Conservation (phyloP, 2,888 invertebrate genomes). For the Anodontia alba region DNA sequence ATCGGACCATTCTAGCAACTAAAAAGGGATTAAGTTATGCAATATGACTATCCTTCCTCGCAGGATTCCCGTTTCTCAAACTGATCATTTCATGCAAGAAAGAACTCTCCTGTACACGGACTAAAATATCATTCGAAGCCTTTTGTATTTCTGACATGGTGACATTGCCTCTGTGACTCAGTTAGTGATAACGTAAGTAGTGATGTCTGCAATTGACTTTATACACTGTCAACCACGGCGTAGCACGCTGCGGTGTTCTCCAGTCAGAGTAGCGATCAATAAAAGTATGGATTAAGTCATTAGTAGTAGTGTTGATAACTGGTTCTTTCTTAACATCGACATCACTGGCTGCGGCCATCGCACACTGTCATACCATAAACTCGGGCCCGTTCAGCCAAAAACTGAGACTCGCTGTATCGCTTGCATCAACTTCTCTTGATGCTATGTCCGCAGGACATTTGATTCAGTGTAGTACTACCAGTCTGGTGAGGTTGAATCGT, state of each 20-base stretch:
- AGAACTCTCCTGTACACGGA: conserved; percentile 5
- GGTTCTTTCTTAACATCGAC: not conserved
- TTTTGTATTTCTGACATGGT: conserved; percentile 23
- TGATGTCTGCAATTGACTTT: conserved; percentile 11
- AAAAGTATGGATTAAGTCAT: not conserved
- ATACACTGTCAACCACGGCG: conserved; percentile 17
- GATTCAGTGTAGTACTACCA: conserved; percentile 34
- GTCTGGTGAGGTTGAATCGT: conserved; percentile 27
- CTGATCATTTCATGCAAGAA: not conserved
- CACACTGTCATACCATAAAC: conserved; percentile 10
- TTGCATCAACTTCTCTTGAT: conserved; percentile 29
- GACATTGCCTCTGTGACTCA: not conserved
- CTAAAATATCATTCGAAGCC: conserved; percentile 11
- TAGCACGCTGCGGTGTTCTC: conserved; percentile 12
- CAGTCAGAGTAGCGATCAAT: conserved; percentile 11
- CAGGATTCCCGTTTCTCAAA: conserved; percentile 18
- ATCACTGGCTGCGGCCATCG: conserved; percentile 13
- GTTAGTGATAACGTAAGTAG: conserved; percentile 6
- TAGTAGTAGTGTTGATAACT: conserved; percentile 12
- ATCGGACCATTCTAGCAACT: not conserved
- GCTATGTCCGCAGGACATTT: conserved; percentile 30
- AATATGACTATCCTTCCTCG: conserved; percentile 20
- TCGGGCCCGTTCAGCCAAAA: conserved; percentile 7
- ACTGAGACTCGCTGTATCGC: conserved; percentile 1
- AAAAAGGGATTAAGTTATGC: conserved; percentile 17